Base-by-base conservation (phyloP, 2,797 vertebrate genomes). In the Hypotaenidia philippensis region DNA sequence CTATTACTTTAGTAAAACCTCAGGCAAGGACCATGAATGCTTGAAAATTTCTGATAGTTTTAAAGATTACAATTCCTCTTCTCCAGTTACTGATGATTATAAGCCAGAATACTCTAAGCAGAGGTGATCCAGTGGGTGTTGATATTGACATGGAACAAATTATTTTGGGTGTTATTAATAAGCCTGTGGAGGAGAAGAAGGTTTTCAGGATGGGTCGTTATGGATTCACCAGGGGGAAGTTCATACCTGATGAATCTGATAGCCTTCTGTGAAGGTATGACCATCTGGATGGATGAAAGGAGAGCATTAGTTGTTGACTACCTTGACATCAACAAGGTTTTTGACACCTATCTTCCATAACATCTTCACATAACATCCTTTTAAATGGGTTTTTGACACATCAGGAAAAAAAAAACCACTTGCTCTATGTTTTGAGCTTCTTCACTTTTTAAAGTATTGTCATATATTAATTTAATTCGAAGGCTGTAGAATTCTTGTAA, bases 381-480 rank as follows among this genome's bases (percentile, higher is more conserved):
- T 45, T 19, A 81, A 50, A 13, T 15, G 78, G 26, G 2, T 18
- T 83, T 94, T 68, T 79, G 26, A 12, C 34, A 50, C 31, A 44
- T 76, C 15, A 49, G 60, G 50, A 55, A 69, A 47, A 72, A 56
- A 32, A 20, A 50, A 19, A 7, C 34, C 34, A 26, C 10, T 70
- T 50, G 14, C 8, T 81, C 14, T 56, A 32, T 8, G 57, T 83
- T 89, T 95, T 93, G 74, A 84, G 87, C 41, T 95, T 83, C 94
- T 36, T 87, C 27, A 63, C 45, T 92, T 95, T 95, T 49, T 84
- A 26, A 96, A 94, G 19, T 93, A 91, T 68, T 91, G 47, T 44
- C 44, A 95, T 85, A 75, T 68, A 84, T 77, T 93, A 96, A 95
- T 79, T 96, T 74, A 97, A 88, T 92, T 94, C 22, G 86, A 83